These are phyloP conservation scores for Zingel zingel DNA, from an alignment of 2,113 vertebrate genomes.

Conservation along the genomic window DNA sequence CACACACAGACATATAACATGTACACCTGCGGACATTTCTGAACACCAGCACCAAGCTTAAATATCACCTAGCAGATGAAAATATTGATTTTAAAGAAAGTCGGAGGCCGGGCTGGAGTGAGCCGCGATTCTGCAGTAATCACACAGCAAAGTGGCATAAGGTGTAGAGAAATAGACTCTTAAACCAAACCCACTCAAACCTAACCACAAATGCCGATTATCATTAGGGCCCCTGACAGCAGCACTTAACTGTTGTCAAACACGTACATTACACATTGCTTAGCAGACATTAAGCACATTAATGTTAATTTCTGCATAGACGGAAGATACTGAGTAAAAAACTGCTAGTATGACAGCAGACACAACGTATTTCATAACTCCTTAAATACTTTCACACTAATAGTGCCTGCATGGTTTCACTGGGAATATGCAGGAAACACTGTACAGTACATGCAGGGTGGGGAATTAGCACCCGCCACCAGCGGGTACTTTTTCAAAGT, in stretches of 20 bases:
- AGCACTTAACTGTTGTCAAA: conserved; percentile 43
- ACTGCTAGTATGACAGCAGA: conserved; percentile 2
- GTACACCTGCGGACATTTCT: conserved; percentile 25
- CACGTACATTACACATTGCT: conserved; percentile 34
- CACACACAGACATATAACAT: conserved; percentile 10
- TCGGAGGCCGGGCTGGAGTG: neutral
- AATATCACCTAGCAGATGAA: conserved; percentile 43
- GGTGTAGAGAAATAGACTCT: neutral
- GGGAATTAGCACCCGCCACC: too few relatives aligned
- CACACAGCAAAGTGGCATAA: conserved; percentile 14
- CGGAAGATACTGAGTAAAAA: conserved; percentile 33
- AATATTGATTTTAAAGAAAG: conserved; percentile 46
- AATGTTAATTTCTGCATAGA: conserved; percentile 39
- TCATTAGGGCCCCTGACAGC: conserved; percentile 27
- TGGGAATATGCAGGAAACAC: conserved; percentile 15
- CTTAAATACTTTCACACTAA: neutral
- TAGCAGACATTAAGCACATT: conserved; percentile 13
- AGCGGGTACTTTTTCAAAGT: too few relatives aligned
- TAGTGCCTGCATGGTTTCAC: neutral
- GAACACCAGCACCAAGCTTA: conserved; percentile 4
- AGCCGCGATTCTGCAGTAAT: neutral
- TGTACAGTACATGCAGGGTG: neutral
- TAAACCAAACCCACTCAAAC: conserved; percentile 19
- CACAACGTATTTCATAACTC: conserved; percentile 11
- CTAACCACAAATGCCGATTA: conserved; percentile 32